phyloP scores from a whole-genome alignment of 1,140 invertebrate genomes.

The Anoplophora glabripennis region DNA sequence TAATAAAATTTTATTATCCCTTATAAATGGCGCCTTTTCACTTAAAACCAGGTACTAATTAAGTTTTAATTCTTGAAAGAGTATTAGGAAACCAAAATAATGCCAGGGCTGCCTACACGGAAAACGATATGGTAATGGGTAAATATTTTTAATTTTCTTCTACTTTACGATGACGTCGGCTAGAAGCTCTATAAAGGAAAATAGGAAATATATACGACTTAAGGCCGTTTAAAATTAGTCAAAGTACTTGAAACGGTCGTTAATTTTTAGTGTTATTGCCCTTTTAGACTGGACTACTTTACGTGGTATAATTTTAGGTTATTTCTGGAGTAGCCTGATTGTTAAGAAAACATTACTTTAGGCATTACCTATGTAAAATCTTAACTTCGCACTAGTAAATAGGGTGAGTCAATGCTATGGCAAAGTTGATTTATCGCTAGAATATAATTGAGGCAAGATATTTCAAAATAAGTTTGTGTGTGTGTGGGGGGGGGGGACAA shows the following conservation, averaged over 20 bases:
- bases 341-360: background rate
- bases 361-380: too few species aligned
- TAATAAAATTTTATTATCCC: background rate
- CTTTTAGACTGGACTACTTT: background rate
- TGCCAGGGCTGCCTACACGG: background rate
- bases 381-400: too few species aligned
- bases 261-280: slow-evolving; percentile 13
- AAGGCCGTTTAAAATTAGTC: slow-evolving; percentile 7
- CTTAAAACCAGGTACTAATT: background rate
- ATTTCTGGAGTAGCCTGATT: background rate
- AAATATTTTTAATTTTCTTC: slow-evolving; percentile 2
- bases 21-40: background rate
- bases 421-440: too few species aligned
- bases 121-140: slow-evolving; percentile 1
- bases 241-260: slow-evolving; percentile 6
- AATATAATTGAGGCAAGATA: too few species aligned
- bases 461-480: too few species aligned
- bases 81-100: slow-evolving; percentile 8
- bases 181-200: slow-evolving; percentile 6
- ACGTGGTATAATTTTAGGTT: slow-evolving; percentile 1
- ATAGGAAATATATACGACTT: slow-evolving; percentile 4
- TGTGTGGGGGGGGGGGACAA: too few species aligned
- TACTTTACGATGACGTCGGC: slow-evolving; percentile 11
- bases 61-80: background rate
- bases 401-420: too few species aligned